Evolutionary conservation across 2,888 invertebrate species (phyloP).

Genomic region (Xylota segnis): DNA sequence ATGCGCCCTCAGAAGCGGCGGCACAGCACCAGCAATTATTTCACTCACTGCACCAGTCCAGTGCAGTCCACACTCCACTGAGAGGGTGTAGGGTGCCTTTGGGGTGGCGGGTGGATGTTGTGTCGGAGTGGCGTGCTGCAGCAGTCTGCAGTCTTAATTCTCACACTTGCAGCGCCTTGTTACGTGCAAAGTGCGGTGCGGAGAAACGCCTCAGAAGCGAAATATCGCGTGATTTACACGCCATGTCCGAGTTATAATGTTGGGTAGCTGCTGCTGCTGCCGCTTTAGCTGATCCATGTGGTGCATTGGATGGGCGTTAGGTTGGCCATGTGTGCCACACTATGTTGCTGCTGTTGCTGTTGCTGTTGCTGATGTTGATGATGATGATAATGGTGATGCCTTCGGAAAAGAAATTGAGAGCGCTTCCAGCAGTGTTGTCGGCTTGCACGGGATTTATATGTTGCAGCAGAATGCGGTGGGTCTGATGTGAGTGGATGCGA

Average conservation of each 20-base stretch:
- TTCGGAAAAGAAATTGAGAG: constrained; percentile 66
- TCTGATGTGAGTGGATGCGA: constrained; percentile 55
- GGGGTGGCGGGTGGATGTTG: constrained; percentile 29
- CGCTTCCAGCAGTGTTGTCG: constrained; percentile 69
- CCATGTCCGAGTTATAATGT: constrained; percentile 70
- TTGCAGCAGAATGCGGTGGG: constrained; percentile 75
- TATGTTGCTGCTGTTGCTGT: constrained; percentile 47
- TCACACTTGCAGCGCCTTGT: constrained; percentile 68
- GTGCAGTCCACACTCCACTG: not conserved
- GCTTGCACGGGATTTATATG: constrained; percentile 68
- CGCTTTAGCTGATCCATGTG: constrained; percentile 53
- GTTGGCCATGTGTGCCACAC: constrained; percentile 51
- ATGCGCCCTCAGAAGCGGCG: constrained; percentile 40
- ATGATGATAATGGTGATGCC: constrained; percentile 65
- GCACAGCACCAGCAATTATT: constrained; percentile 64
- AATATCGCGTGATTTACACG: constrained; percentile 77
- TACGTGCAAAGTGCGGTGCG: constrained; percentile 60
- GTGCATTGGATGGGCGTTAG: constrained; percentile 58
- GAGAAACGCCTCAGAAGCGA: constrained; percentile 70
- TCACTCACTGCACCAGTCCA: constrained; percentile 66
- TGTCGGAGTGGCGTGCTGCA: constrained; percentile 13
- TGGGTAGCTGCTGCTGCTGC: constrained; percentile 47
- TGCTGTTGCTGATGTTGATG: constrained; percentile 50
- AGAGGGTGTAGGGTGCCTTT: constrained; percentile 52
- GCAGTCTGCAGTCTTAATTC: constrained; percentile 73